Base-by-base conservation (phyloP, 2,797 vertebrate species). In the Danio choprae region DNA sequence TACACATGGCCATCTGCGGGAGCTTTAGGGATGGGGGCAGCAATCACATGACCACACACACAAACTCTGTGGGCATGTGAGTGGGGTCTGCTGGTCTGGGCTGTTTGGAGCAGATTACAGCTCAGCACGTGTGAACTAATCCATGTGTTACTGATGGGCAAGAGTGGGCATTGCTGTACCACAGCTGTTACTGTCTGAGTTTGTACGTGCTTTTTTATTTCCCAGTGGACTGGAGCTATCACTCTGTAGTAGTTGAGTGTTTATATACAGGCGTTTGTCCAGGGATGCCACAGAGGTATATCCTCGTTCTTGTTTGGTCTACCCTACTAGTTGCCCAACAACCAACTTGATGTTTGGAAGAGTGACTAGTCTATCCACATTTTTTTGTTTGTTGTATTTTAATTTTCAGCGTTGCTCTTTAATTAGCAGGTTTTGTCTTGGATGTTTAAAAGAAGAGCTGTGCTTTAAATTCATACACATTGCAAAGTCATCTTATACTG, bases 121-220 rank as follows among this genome's bases (percentile, higher is more conserved):
- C 88, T 86, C 86, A 88, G 88, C 93, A 93, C 88, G 90, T 93
- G 92, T 90, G 91, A 92, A 90, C 88, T 93, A 92, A 94, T 93
- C 92, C 85, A 64, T 90, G 90, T 87, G 90, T 89, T 89, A 88
- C 88, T 88, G 90, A 90, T 90, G 90, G 87, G 88, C 83, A 59
- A 79, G 63, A 69, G 65, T 16, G 43, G 71, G 53, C 88, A 87
- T 82, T 79, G 81, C 86, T 81, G 89, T 79, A 84, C 51, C 83
- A 85, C 88, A 87, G 84, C 86, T 74, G 86, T 84, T 58, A 0
- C 80, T 58, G 51, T 81, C 74, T 74, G 60, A 84, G 76, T 83
- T 80, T 69, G 13, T 64, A 29, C n/a, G 1, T 62, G 50, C 16
- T 40, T 62, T 12, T 65, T 73, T 72, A 51, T 63, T 65, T 46